Evolutionary conservation across 2,797 vertebrate species (phyloP), one percentile per base, ranked within the genome.

Genomic region (Podarcis lilfordi): DNA sequence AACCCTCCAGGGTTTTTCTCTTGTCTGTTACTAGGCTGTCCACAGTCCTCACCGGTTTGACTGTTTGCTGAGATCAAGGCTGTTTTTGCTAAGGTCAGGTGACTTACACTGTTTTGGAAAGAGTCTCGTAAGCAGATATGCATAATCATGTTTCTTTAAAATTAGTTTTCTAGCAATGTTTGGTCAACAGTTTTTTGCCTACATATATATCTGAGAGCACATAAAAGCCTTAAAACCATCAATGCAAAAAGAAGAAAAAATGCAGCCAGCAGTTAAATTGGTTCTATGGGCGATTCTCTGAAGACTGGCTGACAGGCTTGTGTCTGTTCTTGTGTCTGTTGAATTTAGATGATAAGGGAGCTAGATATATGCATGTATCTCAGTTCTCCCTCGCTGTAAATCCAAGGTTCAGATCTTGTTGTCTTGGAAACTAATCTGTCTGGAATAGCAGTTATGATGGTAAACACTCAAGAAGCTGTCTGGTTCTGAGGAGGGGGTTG

Each of bases 1-100:
- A 25, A n/a, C 3, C 50, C 29, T 72, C 27, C 25, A 2, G 25
- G 27, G 4, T 19, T 61, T 7, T 43, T 27, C 35, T 43, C 88
- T 45, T 86, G 77, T 92, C 91, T 93, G 94, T 93, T 89, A 93
- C 94, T 93, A 76, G 80, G 29, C 40, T 81, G 74, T 77, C 19
- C 37, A 3, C 93, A 86, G 43, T 91, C 95, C 86, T 87, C 89
- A 86, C 80, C 13, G 40, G 71, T 19, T 50, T 90, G 91, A 76
- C 68, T 86, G 13, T 90, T 37, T 0, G 3, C 68, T 89, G 90
- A 84, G 93, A 86, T 59, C 9, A 27, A 88, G 91, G 88, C 88
- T 85, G 61, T 80, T 92, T 1, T 15, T 13, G 29, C 17, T 32
- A 40, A 81, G 25, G 61, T 86, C 19, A 32, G 32, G 91, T 91